A percentile compares a stretch with the other conserved stretches of the same genome.
Evolutionary conservation across 1,140 invertebrate species (phyloP).

Genomic region (Thaumatotibia leucotreta): DNA sequence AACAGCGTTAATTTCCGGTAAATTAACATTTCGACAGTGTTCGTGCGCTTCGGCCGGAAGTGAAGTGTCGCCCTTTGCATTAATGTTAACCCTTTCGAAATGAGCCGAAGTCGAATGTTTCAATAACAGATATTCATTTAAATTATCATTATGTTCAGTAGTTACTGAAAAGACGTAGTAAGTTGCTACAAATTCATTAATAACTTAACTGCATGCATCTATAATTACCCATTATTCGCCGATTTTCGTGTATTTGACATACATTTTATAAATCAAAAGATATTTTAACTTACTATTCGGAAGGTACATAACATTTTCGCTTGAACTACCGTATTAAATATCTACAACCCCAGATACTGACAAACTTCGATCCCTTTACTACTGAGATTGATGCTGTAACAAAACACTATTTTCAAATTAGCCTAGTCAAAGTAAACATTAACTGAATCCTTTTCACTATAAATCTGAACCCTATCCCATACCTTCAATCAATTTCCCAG

Average conservation of each 20-base stretch:
- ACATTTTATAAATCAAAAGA: too few species aligned
- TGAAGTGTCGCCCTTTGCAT: conserved; percentile 44
- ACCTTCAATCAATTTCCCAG: neutral
- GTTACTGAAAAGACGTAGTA: too few species aligned
- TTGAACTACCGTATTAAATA: too few species aligned
- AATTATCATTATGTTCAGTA: neutral
- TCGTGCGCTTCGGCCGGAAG: conserved; percentile 41
- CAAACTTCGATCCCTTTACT: too few species aligned
- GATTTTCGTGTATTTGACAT: too few species aligned
- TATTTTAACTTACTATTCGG: too few species aligned
- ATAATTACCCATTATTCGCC: too few species aligned
- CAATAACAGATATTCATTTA: neutral
- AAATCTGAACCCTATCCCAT: neutral
- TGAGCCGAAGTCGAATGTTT: neutral
- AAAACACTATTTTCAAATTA: neutral
- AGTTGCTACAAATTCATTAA: too few species aligned
- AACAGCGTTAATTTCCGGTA: conserved; percentile 69
- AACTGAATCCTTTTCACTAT: neutral
- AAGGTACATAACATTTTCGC: too few species aligned
- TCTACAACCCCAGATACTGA: too few species aligned
- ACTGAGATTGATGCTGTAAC: neutral
- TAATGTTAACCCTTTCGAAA: conserved; percentile 35
- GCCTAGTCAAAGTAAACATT: neutral
- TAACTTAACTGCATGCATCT: too few species aligned
- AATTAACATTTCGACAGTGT: conserved; percentile 61